Evolutionary conservation across 2,888 invertebrate genomes (phyloP).

Genomic region (Theretra japonica): DNA sequence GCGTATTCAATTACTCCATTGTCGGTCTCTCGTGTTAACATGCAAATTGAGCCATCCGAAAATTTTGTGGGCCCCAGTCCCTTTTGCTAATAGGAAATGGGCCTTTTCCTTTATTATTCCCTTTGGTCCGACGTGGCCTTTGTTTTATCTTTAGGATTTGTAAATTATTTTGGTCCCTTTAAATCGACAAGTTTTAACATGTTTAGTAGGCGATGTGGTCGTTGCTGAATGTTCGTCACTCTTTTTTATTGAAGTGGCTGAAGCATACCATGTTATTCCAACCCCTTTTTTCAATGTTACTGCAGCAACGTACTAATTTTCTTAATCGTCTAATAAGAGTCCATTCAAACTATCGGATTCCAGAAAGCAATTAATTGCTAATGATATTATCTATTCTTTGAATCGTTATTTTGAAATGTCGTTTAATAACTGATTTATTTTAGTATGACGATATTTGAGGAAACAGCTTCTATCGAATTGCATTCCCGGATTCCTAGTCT

Average conservation of each 20-base stretch:
- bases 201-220: slow-evolving; percentile 33
- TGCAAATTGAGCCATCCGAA: slow-evolving; percentile 76
- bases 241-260: background rate
- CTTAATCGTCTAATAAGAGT: no score
- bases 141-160: slow-evolving; percentile 68
- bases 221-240: slow-evolving; percentile 31
- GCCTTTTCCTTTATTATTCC: slow-evolving; percentile 73
- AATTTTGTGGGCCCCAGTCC: slow-evolving; percentile 63
- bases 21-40: slow-evolving; percentile 68
- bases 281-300: background rate
- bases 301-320: no score
- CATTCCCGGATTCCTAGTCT: no score
- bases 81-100: slow-evolving; percentile 73
- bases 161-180: slow-evolving; percentile 64
- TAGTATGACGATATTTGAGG: no score
- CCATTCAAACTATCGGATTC: no score
- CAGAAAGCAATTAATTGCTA: no score
- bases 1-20: slow-evolving; percentile 73
- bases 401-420: no score
- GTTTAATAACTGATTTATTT: no score
- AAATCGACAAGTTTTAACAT: slow-evolving; percentile 56
- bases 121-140: slow-evolving; percentile 57
- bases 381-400: no score
- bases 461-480: no score
- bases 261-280: background rate